phyloP scores from a whole-genome alignment of 2,113 vertebrate genomes.

The Anthoscopus minutus region DNA sequence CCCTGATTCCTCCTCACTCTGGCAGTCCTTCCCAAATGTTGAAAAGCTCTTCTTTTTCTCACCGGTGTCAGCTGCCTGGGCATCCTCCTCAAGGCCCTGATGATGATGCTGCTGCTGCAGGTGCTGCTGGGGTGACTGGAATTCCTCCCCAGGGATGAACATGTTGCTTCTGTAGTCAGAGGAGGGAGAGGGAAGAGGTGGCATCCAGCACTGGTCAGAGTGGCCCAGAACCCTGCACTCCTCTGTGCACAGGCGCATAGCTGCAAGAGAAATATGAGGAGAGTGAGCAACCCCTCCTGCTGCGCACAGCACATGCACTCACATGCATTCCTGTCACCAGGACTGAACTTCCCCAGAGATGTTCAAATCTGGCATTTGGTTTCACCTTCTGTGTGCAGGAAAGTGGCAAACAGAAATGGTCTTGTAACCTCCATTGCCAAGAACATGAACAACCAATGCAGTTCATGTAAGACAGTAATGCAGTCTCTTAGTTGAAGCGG shows the following conservation, averaged over 20 bases:
- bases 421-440: neutral
- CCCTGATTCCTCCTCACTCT: slow-evolving; percentile 45
- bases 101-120: slow-evolving; percentile 36
- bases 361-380: neutral
- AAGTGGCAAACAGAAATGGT: neutral
- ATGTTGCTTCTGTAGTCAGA: slow-evolving; percentile 93
- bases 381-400: neutral
- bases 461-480: neutral
- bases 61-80: slow-evolving; percentile 60
- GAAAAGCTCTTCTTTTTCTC: slow-evolving; percentile 94
- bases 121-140: slow-evolving; percentile 56
- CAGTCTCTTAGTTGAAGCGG: neutral
- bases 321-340: neutral
- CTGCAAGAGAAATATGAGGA: slow-evolving; percentile 56
- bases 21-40: slow-evolving; percentile 90
- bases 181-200: slow-evolving; percentile 82
- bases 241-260: slow-evolving; percentile 92
- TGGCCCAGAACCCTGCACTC: slow-evolving; percentile 94
- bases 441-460: neutral
- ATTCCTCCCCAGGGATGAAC: slow-evolving; percentile 93
- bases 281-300: neutral
- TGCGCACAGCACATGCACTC: neutral
- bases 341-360: neutral
- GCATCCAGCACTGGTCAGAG: slow-evolving; percentile 99
- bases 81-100: slow-evolving; percentile 77